Base-by-base conservation (phyloP, 2,888 invertebrate species). In the Chesias legatella region DNA sequence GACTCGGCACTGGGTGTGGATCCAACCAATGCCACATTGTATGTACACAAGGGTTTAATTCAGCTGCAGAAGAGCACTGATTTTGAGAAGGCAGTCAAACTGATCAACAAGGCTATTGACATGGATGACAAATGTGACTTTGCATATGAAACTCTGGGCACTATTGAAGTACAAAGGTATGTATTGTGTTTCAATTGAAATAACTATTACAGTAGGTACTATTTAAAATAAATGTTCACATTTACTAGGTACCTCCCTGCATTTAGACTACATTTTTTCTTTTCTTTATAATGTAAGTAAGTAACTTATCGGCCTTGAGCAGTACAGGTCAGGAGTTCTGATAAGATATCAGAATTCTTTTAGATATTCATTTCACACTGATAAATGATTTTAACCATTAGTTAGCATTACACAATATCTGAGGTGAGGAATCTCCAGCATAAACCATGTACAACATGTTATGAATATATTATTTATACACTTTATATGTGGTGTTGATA, bases 111-210 rank as follows among this genome's bases (percentile, higher is more conserved):
- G 74, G 96, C 96, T 1, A 92, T 98, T 53, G 91, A 94, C 69
- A 90, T 96, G 61, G 98, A 98, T 84, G 93, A 94, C 33, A 95
- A 95, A 76, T 98, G 97, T 88, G 95, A 96, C 81, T 94, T 97
- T 88, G 98, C 96, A 6, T 98, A 95, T 77, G 98, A 98, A 88
- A 97, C 98, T 28, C 89, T 98, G 48, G 98, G 96, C 57, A 96
- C 97, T 13, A 94, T 98, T 53, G 97, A 98, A 91, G 96, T 98
- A 51, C 98, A 98, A 85, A 90, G 94, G 95, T 92, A 88, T 85
- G 80, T 33, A 48, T 33, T 33, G 3, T 24, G 7, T 5, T 3
- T 17, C 3, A 17, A 17, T 5, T 17, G 5, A 17, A 17, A 2
- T 3, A 17, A 17, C 5, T 17, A 3, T 17, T 17, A 17, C 13